Evolutionary conservation across 2,113 vertebrate genomes (phyloP).

Genomic region (Cinclus cinclus): DNA sequence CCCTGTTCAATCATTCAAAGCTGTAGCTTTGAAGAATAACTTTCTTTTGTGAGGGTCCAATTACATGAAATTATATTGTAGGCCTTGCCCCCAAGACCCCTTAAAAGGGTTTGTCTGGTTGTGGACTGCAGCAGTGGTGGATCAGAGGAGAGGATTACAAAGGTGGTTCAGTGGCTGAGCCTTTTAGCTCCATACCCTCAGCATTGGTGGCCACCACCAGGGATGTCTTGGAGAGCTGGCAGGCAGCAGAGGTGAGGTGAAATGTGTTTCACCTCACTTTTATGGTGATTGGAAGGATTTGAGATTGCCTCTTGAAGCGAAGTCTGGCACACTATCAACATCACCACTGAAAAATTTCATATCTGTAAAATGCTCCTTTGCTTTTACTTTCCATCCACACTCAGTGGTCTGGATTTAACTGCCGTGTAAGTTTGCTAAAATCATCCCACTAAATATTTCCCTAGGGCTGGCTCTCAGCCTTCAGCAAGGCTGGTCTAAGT

Average conservation of each 20-base stretch:
- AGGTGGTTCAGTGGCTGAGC: background rate
- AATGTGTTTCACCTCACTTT: background rate
- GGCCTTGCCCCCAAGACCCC: background rate
- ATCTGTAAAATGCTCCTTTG: background rate
- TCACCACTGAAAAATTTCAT: background rate
- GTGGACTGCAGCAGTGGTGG: background rate
- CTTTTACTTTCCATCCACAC: background rate
- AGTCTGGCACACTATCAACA: background rate
- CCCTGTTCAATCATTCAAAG: background rate
- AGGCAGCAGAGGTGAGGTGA: background rate
- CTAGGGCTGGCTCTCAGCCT: background rate
- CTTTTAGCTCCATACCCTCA: background rate
- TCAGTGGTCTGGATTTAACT: background rate
- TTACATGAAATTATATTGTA: background rate
- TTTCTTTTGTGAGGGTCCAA: fast-evolving
- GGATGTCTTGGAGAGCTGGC: background rate
- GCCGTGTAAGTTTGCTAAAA: background rate
- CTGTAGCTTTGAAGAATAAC: background rate
- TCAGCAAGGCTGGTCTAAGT: background rate
- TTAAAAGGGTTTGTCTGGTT: background rate
- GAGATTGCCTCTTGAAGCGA: background rate
- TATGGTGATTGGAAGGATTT: background rate
- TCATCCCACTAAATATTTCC: background rate
- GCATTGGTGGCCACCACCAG: background rate
- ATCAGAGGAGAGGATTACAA: fast-evolving